Conservation (phyloP, 2,113 vertebrate species). For the Tetrax tetrax region DNA sequence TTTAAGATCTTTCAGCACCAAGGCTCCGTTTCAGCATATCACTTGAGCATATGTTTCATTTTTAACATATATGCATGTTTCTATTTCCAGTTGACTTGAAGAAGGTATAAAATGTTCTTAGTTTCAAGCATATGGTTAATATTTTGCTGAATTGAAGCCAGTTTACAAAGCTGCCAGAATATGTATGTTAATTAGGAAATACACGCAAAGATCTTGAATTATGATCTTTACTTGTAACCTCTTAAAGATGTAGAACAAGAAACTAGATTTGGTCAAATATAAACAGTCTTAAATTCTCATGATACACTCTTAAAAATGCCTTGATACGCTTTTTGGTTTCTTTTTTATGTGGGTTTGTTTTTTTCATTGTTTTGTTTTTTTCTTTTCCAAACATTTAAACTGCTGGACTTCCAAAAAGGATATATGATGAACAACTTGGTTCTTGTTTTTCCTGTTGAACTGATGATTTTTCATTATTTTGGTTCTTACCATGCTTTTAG, state of each 20-base stretch:
- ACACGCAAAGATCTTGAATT: not conserved
- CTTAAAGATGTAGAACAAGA: not conserved
- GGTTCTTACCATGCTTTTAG: not conserved
- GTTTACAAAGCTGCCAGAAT: not conserved
- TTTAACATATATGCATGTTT: not conserved
- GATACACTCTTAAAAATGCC: not conserved
- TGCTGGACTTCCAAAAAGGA: not conserved
- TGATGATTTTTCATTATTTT: not conserved
- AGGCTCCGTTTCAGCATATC: not conserved
- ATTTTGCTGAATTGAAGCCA: not conserved
- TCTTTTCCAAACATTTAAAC: not conserved
- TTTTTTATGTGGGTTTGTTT: not conserved
- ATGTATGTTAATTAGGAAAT: not conserved
- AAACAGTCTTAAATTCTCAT: not conserved
- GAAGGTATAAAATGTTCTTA: not conserved
- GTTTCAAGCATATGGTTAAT: conserved; percentile 19
- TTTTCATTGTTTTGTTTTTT: not conserved
- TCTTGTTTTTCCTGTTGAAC: not conserved
- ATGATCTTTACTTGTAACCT: not conserved
- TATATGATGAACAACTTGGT: not conserved
- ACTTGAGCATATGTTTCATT: not conserved
- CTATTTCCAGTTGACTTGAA: not conserved
- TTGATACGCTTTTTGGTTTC: not conserved
- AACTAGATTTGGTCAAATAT: not conserved
- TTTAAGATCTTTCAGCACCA: not conserved